Evolutionary conservation across 2,797 vertebrate genomes (phyloP), one percentile per base, ranked within the genome.

Genomic region (Pelodytes ibericus): DNA sequence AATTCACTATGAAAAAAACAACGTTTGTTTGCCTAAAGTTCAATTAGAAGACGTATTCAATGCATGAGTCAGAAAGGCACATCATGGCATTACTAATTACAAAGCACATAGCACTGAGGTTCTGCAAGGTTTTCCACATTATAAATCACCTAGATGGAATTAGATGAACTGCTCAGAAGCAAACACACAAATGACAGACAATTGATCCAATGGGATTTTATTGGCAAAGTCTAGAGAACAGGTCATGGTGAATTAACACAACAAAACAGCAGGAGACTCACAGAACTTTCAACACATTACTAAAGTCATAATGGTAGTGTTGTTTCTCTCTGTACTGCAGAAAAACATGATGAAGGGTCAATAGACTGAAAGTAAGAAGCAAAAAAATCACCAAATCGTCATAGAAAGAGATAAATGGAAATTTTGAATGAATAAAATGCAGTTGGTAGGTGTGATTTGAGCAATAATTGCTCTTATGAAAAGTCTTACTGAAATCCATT

Each of bases 41-140:
- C 63, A 79, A 84, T 79, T 4, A 39, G 7, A 68, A 83, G 76
- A 18, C 79, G 39, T 27, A 58, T 51, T 71, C 62, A 59, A 69
- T 61, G 69, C 22, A 31, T 86, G 80, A 83, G 81, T 84, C 81
- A 74, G 79, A 57, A 18, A 75, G 18, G 71, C 80, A 80, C 80
- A 74, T 64, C 79, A 56, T 72, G 57, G 61, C 80, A 24, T 63
- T 53, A 74, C 77, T 77, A 82, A 82, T 83, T 80, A 33, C 65
- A 77, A 83, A 81, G 70, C 9, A 59, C 70, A 64, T 65, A 20
- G 77, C 80, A 77, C 22, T 7, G 72, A 82, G 47, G 26, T 0
- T 22, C 31, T 22, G 58, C 22, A 79, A 58, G 22, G 20, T 75
- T 82, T 84, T 71, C 69, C 41, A 2, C 63, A 81, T 80, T 80